Conservation (phyloP, 2,113 vertebrate species). For the Pardalotus punctatus region DNA sequence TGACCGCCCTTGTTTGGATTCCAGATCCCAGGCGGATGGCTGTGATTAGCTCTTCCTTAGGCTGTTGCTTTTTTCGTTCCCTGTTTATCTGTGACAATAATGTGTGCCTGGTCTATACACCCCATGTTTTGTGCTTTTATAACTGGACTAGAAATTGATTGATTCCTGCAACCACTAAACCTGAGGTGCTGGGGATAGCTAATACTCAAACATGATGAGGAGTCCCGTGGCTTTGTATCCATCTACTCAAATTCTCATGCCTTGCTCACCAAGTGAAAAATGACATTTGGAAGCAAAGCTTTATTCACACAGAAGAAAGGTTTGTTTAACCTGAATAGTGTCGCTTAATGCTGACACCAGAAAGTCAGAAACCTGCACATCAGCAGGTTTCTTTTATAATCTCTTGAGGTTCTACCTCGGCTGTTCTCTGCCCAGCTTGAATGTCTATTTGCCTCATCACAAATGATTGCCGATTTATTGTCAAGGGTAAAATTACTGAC, state of each 20-base stretch:
- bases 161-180: not conserved
- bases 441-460: conserved; percentile 56
- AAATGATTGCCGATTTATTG: conserved; percentile 62
- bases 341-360: conserved; percentile 55
- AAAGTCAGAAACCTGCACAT: conserved; percentile 61
- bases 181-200: not conserved
- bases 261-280: conserved; percentile 28
- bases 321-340: conserved; percentile 59
- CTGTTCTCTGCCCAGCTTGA: conserved; percentile 51
- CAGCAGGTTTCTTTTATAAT: conserved; percentile 69
- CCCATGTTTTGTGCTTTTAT: not conserved
- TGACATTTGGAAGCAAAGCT: not conserved
- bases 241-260: not conserved
- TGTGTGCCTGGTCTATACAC: not conserved
- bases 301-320: conserved; percentile 12
- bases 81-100: not conserved
- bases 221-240: not conserved
- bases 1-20: not conserved
- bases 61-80: not conserved
- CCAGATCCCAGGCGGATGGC: not conserved
- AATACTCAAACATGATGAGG: not conserved
- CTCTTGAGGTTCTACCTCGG: conserved; percentile 57
- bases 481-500: conserved; percentile 52
- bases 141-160: not conserved
- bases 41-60: not conserved